Conservation (phyloP, 2,888 invertebrate species). For the Monochamus alternatus region DNA sequence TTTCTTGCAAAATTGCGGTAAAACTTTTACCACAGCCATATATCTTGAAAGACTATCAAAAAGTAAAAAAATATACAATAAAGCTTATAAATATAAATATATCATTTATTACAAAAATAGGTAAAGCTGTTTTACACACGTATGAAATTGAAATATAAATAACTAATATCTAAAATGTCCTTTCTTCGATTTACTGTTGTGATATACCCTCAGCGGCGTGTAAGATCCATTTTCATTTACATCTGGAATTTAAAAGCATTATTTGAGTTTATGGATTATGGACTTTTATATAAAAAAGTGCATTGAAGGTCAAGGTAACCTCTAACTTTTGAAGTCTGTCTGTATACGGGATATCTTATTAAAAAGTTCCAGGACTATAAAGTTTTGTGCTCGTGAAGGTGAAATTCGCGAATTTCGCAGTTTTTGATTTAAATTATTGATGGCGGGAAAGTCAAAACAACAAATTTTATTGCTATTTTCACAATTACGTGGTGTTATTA, state of each 20-base stretch:
- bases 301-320: too few species aligned
- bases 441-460: too few species aligned
- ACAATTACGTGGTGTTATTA: too few species aligned
- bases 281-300: too few species aligned
- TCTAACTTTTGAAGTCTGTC: too few species aligned
- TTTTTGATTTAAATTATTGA: too few species aligned
- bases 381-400: too few species aligned
- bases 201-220: conserved; percentile 86
- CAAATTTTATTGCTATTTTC: too few species aligned
- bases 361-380: too few species aligned
- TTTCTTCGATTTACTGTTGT: conserved; percentile 85
- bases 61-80: conserved; percentile 33
- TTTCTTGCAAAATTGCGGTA: not conserved
- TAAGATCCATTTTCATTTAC: conserved; percentile 81
- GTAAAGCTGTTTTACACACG: conserved; percentile 45
- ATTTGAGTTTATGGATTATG: not conserved
- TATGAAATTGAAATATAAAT: conserved; percentile 34
- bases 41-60: conserved; percentile 28
- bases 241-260: conserved; percentile 71
- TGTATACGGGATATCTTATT: too few species aligned
- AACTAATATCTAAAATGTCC: conserved; percentile 86
- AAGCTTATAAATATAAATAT: conserved; percentile 34
- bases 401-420: too few species aligned
- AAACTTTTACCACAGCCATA: conserved; percentile 5
- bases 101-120: conserved; percentile 45